These are phyloP conservation scores for Sarotherodon lohbergeri DNA, from an alignment of 2,113 vertebrate species.

Conservation along the genomic window DNA sequence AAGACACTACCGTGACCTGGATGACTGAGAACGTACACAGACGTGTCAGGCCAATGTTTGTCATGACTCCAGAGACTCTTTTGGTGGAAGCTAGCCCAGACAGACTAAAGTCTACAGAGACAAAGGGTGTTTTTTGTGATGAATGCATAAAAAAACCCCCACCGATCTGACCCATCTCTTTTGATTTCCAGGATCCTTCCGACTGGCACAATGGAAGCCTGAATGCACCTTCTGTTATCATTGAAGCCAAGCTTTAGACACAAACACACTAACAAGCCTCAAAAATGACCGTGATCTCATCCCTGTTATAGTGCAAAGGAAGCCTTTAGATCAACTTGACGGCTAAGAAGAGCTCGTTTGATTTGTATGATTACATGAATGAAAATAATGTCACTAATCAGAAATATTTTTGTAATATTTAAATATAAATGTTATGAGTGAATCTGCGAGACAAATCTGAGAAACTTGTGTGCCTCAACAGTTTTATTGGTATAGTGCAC, in stretches of 20 bases:
- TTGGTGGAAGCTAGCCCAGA: background rate
- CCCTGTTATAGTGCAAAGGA: background rate
- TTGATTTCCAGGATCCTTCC: constrained; percentile 28
- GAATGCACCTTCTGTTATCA: constrained; percentile 3
- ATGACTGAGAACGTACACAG: background rate
- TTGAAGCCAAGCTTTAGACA: constrained; percentile 44
- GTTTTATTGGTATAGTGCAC: background rate
- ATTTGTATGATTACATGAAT: background rate
- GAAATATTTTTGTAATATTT: background rate
- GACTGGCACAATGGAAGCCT: background rate
- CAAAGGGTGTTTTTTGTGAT: background rate
- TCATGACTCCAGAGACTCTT: background rate
- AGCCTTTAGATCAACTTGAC: background rate
- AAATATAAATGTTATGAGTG: background rate
- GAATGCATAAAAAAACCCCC: background rate
- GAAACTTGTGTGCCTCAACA: background rate
- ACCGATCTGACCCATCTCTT: background rate
- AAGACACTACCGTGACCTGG: background rate
- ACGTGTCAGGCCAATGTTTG: background rate
- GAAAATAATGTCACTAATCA: background rate
- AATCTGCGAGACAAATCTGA: background rate
- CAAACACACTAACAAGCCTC: background rate
- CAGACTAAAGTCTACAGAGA: background rate
- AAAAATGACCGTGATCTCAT: background rate
- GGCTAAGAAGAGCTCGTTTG: background rate